A percentile compares a stretch with the other conserved stretches of the same genome.
Conservation (phyloP, 2,888 invertebrate species). For the Cylindroiulus punctatus region DNA sequence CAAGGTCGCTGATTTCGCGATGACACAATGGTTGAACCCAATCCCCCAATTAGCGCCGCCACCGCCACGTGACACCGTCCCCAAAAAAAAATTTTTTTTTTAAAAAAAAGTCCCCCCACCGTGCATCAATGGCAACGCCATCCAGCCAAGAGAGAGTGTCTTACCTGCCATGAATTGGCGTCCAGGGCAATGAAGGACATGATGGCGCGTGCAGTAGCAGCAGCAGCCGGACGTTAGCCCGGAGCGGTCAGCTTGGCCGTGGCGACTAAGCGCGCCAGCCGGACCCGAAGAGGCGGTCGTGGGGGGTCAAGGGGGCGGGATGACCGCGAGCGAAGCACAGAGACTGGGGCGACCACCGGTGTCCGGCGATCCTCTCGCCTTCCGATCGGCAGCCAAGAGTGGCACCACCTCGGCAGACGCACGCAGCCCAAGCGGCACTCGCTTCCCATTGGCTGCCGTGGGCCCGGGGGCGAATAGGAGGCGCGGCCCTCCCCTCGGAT, state of each 20-base stretch:
- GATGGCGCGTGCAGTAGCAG: neutral
- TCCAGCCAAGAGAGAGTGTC: neutral
- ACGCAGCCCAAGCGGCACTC: neutral
- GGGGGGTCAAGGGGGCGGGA: conserved; percentile 40
- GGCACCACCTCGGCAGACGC: neutral
- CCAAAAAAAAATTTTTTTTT: too few species aligned
- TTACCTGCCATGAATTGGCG: conserved; percentile 56
- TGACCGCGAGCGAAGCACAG: conserved; percentile 1
- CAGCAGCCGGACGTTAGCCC: conserved; percentile 1
- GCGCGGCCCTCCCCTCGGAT: conserved; percentile 29
- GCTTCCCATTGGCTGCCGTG: conserved; percentile 40
- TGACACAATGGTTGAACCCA: too few species aligned
- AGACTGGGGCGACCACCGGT: neutral
- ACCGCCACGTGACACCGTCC: too few species aligned
- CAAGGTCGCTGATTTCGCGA: too few species aligned
- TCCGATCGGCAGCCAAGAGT: neutral
- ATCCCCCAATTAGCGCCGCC: too few species aligned
- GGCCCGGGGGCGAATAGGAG: neutral
- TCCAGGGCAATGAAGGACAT: conserved; percentile 57
- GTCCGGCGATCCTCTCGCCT: neutral
- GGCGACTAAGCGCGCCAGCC: conserved; percentile 37
- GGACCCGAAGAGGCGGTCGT: conserved; percentile 33
- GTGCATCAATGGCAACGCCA: too few species aligned
- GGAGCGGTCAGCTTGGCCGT: conserved; percentile 26
- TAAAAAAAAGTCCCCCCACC: too few species aligned